Evolutionary conservation across 1,140 invertebrate genomes (phyloP).

Genomic region (Nasonia giraulti): DNA sequence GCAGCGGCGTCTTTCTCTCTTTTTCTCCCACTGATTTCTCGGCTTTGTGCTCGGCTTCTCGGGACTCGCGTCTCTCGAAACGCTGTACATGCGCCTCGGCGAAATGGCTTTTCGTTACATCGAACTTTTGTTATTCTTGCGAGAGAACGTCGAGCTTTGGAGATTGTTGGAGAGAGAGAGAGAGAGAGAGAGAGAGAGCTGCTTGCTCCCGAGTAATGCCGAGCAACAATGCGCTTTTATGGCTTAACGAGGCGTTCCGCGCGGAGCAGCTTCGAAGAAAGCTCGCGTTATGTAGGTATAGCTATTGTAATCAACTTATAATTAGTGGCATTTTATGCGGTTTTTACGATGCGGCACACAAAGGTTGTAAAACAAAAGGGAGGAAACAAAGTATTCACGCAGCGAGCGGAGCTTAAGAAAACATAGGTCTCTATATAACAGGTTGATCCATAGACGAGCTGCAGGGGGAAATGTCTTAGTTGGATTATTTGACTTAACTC

Average conservation of each 20-base stretch:
- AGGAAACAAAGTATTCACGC: neutral
- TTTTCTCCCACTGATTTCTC: constrained; percentile 17
- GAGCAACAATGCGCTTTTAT: too few relatives aligned
- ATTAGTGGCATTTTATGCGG: too few relatives aligned
- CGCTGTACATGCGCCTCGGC: neutral
- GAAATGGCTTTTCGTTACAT: constrained; percentile 37
- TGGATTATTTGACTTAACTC: constrained; percentile 22
- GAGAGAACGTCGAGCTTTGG: neutral
- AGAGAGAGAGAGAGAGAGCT: too few relatives aligned
- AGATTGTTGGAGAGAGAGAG: neutral
- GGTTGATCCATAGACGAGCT: neutral
- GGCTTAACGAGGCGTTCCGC: too few relatives aligned
- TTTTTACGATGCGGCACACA: too few relatives aligned
- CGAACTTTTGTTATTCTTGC: constrained; percentile 6
- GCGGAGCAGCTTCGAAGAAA: too few relatives aligned
- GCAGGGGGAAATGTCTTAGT: neutral
- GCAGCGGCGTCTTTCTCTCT: neutral
- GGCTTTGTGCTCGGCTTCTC: neutral
- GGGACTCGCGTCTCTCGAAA: neutral
- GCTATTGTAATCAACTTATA: too few relatives aligned
- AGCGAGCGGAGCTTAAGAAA: neutral
- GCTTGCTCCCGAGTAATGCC: too few relatives aligned
- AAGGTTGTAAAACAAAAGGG: neutral
- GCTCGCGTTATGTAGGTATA: too few relatives aligned
- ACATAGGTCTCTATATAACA: neutral